Evolutionary conservation across 2,113 vertebrate species (phyloP).

Genomic region (Cyanoderma ruficeps): DNA sequence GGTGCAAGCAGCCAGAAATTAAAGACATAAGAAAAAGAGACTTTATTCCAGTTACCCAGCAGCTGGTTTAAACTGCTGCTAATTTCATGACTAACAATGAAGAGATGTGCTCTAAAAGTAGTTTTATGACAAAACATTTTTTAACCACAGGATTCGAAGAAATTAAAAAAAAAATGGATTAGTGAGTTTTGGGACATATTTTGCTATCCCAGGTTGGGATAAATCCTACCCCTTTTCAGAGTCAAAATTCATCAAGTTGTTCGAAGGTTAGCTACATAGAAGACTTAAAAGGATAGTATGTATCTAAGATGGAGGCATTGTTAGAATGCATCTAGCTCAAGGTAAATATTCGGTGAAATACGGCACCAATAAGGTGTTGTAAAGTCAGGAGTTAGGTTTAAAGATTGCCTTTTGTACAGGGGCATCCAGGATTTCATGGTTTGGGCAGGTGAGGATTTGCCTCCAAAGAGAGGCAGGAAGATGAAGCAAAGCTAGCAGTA

Average conservation of each 20-base stretch:
- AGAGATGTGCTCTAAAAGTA: not conserved
- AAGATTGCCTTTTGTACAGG: not conserved
- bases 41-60: not conserved
- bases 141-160: not conserved
- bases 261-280: not conserved
- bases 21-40: not conserved
- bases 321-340: not conserved
- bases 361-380: not conserved
- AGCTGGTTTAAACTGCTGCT: not conserved
- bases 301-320: not conserved
- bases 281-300: not conserved
- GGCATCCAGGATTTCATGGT: not conserved
- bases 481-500: not conserved
- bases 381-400: not conserved
- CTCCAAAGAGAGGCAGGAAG: not conserved
- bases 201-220: not conserved
- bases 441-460: accelerated
- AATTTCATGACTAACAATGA: not conserved
- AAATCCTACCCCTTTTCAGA: not conserved
- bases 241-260: not conserved
- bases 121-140: not conserved
- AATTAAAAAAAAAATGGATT: not conserved
- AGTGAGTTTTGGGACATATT: not conserved
- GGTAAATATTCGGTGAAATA: not conserved
- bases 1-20: not conserved